These are phyloP conservation scores for Megathymus violae DNA, from an alignment of 1,140 invertebrate species.

Conservation along the genomic window DNA sequence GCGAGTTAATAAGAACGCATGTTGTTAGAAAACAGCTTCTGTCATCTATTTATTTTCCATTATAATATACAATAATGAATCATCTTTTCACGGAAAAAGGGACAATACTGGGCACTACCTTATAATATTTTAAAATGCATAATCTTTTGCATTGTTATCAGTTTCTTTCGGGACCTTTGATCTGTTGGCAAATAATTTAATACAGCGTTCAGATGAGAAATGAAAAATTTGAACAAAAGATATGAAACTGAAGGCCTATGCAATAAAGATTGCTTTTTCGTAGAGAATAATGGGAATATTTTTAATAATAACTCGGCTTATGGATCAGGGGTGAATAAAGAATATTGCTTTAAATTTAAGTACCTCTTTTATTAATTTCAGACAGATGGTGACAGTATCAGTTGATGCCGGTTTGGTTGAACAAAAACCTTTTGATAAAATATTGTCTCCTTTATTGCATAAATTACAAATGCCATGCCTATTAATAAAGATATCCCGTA, in stretches of 20 bases:
- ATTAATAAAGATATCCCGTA: no score
- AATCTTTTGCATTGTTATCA: slow-evolving; percentile 13
- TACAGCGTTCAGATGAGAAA: slow-evolving; percentile 23
- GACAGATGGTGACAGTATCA: not conserved
- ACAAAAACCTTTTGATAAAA: not conserved
- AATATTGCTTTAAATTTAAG: slow-evolving; percentile 15
- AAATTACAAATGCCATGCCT: no score
- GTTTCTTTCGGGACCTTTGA: slow-evolving; percentile 20
- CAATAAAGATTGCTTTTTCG: slow-evolving; percentile 31
- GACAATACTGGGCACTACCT: no score
- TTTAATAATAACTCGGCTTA: slow-evolving; percentile 31
- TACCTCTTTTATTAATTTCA: slow-evolving; percentile 15
- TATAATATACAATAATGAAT: no score
- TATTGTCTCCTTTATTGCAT: not conserved
- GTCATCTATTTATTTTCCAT: not conserved
- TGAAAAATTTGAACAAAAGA: slow-evolving; percentile 29
- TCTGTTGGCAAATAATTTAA: slow-evolving; percentile 21
- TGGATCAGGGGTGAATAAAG: slow-evolving; percentile 20
- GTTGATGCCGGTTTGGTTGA: not conserved
- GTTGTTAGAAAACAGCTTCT: no score
- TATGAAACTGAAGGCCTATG: slow-evolving; percentile 25
- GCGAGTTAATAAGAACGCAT: no score
- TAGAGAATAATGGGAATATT: slow-evolving; percentile 29
- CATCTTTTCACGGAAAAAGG: no score
- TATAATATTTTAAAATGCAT: no score